Conservation (phyloP, 2,113 vertebrate genomes). For the Natator depressus region DNA sequence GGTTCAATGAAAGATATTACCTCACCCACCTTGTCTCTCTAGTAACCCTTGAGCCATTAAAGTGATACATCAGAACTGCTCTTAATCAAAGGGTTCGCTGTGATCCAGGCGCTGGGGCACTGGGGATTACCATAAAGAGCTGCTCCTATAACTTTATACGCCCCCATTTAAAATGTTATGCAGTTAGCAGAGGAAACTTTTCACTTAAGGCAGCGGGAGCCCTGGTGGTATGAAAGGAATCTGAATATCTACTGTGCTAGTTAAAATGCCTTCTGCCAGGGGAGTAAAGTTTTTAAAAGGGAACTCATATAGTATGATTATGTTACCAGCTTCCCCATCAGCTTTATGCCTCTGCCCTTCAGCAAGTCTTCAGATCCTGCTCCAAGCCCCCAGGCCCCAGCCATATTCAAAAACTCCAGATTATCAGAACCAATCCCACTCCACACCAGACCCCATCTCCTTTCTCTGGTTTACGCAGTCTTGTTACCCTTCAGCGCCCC, state of each 20-base stretch:
- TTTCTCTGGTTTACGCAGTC: not conserved
- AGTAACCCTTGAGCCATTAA: not conserved
- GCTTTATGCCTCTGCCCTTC: not conserved
- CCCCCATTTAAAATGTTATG: not conserved
- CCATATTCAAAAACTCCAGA: not conserved
- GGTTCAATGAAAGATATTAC: not conserved
- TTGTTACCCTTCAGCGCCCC: not conserved
- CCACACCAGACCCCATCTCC: not conserved
- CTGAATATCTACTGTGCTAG: not conserved
- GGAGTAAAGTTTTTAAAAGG: rapidly evolving
- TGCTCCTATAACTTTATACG: rapidly evolving
- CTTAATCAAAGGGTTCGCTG: not conserved
- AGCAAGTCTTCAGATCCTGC: not conserved
- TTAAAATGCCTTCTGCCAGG: not conserved
- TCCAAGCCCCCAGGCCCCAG: not conserved
- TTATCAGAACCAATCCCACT: not conserved
- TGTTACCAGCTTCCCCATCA: not conserved
- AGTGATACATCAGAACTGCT: not conserved
- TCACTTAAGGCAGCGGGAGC: not conserved
- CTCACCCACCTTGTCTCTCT: not conserved
- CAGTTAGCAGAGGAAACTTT: rapidly evolving
- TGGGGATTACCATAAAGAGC: not conserved
- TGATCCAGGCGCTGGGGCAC: not conserved
- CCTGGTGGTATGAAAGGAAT: not conserved
- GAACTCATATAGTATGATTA: rapidly evolving